Conservation (phyloP, 2,797 vertebrate genomes). For the Chaunax sp. region DNA sequence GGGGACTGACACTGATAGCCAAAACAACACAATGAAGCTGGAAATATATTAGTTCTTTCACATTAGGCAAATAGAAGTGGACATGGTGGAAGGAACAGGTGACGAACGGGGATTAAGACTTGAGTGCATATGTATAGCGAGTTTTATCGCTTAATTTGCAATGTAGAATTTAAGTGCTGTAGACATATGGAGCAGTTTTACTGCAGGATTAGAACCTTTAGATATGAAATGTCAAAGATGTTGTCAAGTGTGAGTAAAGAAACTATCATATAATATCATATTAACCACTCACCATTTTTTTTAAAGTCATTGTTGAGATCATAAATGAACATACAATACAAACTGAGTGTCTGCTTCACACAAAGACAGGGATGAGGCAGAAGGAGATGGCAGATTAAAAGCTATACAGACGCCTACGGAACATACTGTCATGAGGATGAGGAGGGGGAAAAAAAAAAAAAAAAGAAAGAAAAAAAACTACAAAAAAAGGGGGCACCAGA, state of each 20-base stretch:
- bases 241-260: too few species aligned
- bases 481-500: conserved; percentile 36
- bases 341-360: conserved; percentile 30
- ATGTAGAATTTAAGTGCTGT: too few species aligned
- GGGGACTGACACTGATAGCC: too few species aligned
- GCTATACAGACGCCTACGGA: conserved; percentile 33
- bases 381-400: conserved; percentile 37
- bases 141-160: too few species aligned
- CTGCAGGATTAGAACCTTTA: conserved; percentile 48
- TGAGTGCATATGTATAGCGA: too few species aligned
- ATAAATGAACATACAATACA: conserved; percentile 28
- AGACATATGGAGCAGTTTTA: too few species aligned
- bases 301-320: conserved; percentile 36
- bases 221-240: conserved; percentile 68
- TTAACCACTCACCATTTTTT: conserved; percentile 69
- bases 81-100: too few species aligned
- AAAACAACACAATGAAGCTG: too few species aligned
- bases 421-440: conserved; percentile 43
- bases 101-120: too few species aligned
- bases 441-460: not conserved
- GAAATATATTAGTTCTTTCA: conserved; percentile 15
- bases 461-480: not conserved
- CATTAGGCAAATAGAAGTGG: too few species aligned
- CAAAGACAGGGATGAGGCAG: conserved; percentile 38
- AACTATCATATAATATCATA: not conserved